phyloP scores from a whole-genome alignment of 1,140 invertebrate species.

The Aphidius ervi region DNA sequence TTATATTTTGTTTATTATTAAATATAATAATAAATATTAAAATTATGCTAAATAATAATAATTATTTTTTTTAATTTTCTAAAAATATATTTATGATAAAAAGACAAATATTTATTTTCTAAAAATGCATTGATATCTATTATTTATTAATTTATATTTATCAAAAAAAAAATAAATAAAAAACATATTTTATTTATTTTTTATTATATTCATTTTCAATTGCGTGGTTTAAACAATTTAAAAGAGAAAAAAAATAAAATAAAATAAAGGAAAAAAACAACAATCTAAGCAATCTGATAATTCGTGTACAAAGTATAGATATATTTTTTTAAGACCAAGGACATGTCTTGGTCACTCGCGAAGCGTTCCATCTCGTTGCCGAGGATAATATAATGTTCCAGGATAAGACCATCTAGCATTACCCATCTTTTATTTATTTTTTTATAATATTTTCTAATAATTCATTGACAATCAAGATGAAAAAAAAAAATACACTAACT shows the following conservation, averaged over 20 bases:
- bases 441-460: neutral
- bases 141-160: too few relatives aligned
- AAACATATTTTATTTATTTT: neutral
- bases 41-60: too few relatives aligned
- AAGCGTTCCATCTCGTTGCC: slow-evolving; percentile 51
- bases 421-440: slow-evolving; percentile 7
- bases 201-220: neutral
- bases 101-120: too few relatives aligned
- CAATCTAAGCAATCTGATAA: slow-evolving; percentile 15
- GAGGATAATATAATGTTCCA: slow-evolving; percentile 51
- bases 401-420: slow-evolving; percentile 39
- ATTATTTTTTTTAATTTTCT: too few relatives aligned
- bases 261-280: neutral
- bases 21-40: too few relatives aligned
- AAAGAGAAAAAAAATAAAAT: neutral
- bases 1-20: too few relatives aligned
- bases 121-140: too few relatives aligned
- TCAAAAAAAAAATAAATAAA: too few relatives aligned
- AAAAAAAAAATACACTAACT: slow-evolving; percentile 1
- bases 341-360: slow-evolving; percentile 25
- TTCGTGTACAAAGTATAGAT: slow-evolving; percentile 9
- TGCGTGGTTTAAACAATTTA: slow-evolving; percentile 15
- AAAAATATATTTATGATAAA: too few relatives aligned
- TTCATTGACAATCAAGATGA: neutral
- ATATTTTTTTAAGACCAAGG: slow-evolving; percentile 37